A percentile compares a stretch with the other conserved stretches of the same genome.
phyloP scores from a whole-genome alignment of 2,113 vertebrate genomes.

The Apeltes quadracus region DNA sequence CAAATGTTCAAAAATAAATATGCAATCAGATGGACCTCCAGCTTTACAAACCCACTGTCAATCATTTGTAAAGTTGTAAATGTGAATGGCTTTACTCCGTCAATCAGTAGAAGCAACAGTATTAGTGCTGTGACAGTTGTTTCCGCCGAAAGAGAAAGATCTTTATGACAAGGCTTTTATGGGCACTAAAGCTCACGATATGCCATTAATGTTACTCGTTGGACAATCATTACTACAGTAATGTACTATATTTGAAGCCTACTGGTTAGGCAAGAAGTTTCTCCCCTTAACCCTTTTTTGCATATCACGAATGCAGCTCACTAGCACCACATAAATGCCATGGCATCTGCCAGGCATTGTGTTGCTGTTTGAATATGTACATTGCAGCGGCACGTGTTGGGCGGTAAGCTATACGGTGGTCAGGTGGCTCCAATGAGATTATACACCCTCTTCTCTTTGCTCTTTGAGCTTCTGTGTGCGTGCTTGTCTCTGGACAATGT shows the following conservation, averaged over 20 bases:
- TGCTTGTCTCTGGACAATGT: slow-evolving; percentile 60
- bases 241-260: slow-evolving; percentile 5
- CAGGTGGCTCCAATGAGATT: slow-evolving; percentile 64
- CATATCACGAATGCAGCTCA: slow-evolving; percentile 42
- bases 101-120: slow-evolving; percentile 11
- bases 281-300: no score
- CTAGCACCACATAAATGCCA: slow-evolving; percentile 38
- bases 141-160: slow-evolving; percentile 15
- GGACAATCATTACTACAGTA: slow-evolving; percentile 37
- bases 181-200: slow-evolving; percentile 28
- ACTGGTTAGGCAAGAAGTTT: not conserved
- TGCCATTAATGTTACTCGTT: slow-evolving; percentile 54
- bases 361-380: slow-evolving; percentile 59
- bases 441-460: slow-evolving; percentile 53
- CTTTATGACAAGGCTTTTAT: slow-evolving; percentile 53
- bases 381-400: slow-evolving; percentile 56
- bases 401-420: slow-evolving; percentile 65
- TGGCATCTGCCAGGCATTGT: slow-evolving; percentile 66
- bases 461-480: slow-evolving; percentile 59
- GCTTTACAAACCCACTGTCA: slow-evolving; percentile 54
- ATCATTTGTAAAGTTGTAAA: slow-evolving; percentile 64
- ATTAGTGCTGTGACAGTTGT: slow-evolving; percentile 11
- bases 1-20: slow-evolving; percentile 63
- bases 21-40: slow-evolving; percentile 41
- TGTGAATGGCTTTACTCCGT: slow-evolving; percentile 38